Percentiles rank a stretch among this genome's conserved stretches.
These are phyloP conservation scores for Crossaster papposus DNA, from an alignment of 53 echinoderm and acorn worm species.

Conservation along the genomic window DNA sequence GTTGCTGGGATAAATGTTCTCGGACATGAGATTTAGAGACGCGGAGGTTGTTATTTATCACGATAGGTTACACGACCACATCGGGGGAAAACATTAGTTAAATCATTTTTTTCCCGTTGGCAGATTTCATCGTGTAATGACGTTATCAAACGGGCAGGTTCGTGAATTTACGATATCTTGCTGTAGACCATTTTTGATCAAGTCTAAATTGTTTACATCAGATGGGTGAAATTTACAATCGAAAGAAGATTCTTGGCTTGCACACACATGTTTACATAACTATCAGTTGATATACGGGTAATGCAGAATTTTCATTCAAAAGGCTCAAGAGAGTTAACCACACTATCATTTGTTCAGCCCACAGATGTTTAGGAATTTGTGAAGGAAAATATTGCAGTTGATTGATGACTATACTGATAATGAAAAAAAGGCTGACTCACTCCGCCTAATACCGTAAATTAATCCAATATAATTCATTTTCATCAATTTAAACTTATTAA, in stretches of 20 bases:
- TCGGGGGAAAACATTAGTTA: conserved; percentile 20
- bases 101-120: background rate
- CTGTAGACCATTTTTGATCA: background rate
- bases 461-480: too few species aligned
- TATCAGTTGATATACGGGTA: background rate
- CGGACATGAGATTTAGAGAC: background rate
- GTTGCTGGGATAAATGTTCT: background rate
- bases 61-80: background rate
- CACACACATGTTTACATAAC: background rate
- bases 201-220: background rate
- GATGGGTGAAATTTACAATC: conserved; percentile 13
- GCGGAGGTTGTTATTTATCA: background rate
- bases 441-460: too few species aligned
- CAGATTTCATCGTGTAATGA: background rate
- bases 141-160: background rate
- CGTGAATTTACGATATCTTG: background rate
- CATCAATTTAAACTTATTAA: too few species aligned
- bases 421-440: too few species aligned
- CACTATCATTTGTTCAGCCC: background rate
- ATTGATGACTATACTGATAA: too few species aligned
- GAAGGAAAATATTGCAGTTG: background rate
- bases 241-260: background rate
- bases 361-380: background rate
- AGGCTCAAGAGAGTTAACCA: background rate
- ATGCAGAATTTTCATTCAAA: background rate